A percentile compares a stretch with the other conserved stretches of the same genome.
phyloP scores from a whole-genome alignment of 2,797 vertebrate species.

The Leptodactylus fallax region DNA sequence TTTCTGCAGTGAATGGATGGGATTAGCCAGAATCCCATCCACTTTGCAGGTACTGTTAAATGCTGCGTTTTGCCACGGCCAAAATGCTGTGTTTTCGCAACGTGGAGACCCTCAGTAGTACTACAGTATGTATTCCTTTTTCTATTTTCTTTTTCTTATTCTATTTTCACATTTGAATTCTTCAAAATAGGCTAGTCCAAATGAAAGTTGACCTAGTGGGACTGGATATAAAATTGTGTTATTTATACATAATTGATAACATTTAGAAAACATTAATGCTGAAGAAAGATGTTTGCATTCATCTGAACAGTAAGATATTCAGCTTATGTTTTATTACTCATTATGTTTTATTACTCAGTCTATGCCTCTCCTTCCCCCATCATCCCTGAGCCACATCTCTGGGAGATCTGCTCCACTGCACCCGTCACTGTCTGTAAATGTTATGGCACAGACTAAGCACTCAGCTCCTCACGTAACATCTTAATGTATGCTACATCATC shows the following conservation, averaged over 20 bases:
- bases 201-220: neutral
- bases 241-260: slow-evolving; percentile 43
- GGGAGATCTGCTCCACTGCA: slow-evolving; percentile 37
- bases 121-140: neutral
- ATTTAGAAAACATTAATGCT: slow-evolving; percentile 34
- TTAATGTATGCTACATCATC: slow-evolving; percentile 50
- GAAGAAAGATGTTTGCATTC: slow-evolving; percentile 35
- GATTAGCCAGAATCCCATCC: no score
- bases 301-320: slow-evolving; percentile 23
- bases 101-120: no score
- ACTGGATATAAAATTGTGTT: slow-evolving; percentile 1
- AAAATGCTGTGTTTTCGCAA: no score
- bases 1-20: no score
- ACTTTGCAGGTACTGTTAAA: no score
- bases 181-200: neutral
- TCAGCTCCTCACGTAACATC: slow-evolving; percentile 51
- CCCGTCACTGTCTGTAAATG: slow-evolving; percentile 53
- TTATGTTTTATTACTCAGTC: slow-evolving; percentile 31
- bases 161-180: neutral
- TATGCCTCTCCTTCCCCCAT: slow-evolving; percentile 37
- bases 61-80: no score
- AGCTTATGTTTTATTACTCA: slow-evolving; percentile 57
- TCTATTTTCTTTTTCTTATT: no score
- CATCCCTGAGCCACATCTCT: slow-evolving; percentile 56
- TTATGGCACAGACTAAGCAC: slow-evolving; percentile 14